phyloP scores from a whole-genome alignment of 2,888 invertebrate genomes.

The Baronia brevicornis region DNA sequence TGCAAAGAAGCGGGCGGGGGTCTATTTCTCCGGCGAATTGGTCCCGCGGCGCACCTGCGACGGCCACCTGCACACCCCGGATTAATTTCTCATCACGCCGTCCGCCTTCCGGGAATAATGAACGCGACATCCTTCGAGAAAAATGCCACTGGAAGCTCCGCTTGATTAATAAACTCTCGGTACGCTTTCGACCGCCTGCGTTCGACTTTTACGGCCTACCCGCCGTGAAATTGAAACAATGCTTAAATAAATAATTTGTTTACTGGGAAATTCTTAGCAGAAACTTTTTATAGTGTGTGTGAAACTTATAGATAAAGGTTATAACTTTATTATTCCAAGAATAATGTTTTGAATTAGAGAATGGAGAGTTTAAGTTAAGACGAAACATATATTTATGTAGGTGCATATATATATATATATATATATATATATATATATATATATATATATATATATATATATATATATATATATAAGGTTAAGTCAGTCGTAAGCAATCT shows the following conservation, averaged over 20 bases:
- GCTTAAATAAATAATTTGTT: constrained; percentile 26
- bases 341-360: no score
- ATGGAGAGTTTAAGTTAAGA: no score
- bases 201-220: constrained; percentile 27
- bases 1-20: constrained; percentile 22
- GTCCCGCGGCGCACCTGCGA: constrained; percentile 49
- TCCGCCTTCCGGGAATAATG: constrained; percentile 58
- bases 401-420: no score
- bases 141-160: constrained; percentile 56
- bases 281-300: no score
- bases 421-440: no score
- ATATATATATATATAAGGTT: no score
- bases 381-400: no score
- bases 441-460: no score
- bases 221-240: constrained; percentile 32
- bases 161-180: constrained; percentile 64
- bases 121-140: constrained; percentile 54
- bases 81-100: constrained; percentile 72
- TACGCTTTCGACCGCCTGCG: constrained; percentile 25
- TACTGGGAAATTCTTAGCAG: constrained; percentile 29
- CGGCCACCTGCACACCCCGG: constrained; percentile 53
- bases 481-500: no score
- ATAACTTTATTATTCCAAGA: no score
- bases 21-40: constrained; percentile 46
- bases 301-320: no score